phyloP scores from a whole-genome alignment of 1,140 invertebrate species.

The Trinorchestia longiramus region DNA sequence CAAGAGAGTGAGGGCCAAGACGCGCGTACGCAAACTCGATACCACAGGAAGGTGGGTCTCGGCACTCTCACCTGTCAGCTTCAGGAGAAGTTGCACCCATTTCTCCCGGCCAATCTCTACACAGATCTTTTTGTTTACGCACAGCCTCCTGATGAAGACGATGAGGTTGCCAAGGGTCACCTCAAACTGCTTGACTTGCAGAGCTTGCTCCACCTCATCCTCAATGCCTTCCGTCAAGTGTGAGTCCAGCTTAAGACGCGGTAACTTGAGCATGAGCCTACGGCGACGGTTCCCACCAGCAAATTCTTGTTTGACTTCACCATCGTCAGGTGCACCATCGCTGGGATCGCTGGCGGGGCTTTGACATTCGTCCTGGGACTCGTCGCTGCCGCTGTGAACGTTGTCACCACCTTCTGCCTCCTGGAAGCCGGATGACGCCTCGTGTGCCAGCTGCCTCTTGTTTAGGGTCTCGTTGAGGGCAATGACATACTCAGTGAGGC shows the following conservation, averaged over 20 bases:
- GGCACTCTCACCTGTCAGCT: constrained; percentile 69
- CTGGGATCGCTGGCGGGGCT: background rate
- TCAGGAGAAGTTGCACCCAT: constrained; percentile 74
- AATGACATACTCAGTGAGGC: constrained; percentile 59
- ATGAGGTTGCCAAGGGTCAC: constrained; percentile 74
- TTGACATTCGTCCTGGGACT: background rate
- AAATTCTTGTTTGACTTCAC: constrained; percentile 43
- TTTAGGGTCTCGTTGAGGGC: constrained; percentile 58
- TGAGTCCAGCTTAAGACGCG: constrained; percentile 56
- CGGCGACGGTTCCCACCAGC: background rate
- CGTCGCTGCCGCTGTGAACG: constrained; percentile 16
- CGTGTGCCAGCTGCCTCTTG: background rate
- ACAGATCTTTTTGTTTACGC: constrained; percentile 71
- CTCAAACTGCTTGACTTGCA: constrained; percentile 59
- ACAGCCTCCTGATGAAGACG: constrained; percentile 74
- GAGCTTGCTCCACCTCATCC: constrained; percentile 8
- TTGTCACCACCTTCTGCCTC: background rate
- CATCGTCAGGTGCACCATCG: constrained; percentile 14
- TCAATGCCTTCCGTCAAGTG: constrained; percentile 28
- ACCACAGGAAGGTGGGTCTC: constrained; percentile 68
- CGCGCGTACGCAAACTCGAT: constrained; percentile 72
- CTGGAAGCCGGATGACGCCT: background rate
- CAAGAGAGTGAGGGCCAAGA: constrained; percentile 74
- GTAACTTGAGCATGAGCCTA: constrained; percentile 56
- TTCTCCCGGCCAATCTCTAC: constrained; percentile 71